phyloP scores from a whole-genome alignment of 2,797 vertebrate genomes.

The Artibeus jamaicensis region DNA sequence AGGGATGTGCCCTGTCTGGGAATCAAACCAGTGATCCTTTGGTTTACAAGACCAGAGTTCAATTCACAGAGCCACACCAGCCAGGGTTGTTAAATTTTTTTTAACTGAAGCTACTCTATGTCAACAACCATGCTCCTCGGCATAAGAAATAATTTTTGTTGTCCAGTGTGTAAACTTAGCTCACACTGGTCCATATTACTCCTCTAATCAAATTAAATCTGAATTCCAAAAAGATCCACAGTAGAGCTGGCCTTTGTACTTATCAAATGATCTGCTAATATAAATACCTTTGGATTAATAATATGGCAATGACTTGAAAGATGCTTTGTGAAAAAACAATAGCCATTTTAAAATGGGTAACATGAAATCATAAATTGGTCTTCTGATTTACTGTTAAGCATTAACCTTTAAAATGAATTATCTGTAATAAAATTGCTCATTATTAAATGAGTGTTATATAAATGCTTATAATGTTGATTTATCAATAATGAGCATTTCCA shows the following conservation, averaged over 20 bases:
- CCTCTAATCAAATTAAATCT: background rate
- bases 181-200: background rate
- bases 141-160: background rate
- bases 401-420: slow-evolving; percentile 23
- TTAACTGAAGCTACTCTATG: background rate
- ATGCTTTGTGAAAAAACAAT: slow-evolving; percentile 11
- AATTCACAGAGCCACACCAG: too few relatives aligned
- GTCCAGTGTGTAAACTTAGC: background rate
- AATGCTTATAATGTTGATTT: background rate
- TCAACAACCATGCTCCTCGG: background rate
- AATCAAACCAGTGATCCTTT: too few relatives aligned
- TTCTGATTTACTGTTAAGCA: background rate
- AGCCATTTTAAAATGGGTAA: background rate
- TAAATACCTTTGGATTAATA: background rate
- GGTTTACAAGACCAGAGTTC: too few relatives aligned
- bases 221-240: background rate
- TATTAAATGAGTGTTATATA: background rate
- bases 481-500: background rate
- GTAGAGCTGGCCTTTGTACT: background rate
- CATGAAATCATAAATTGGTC: background rate
- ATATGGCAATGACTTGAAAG: background rate
- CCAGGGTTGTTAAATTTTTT: background rate
- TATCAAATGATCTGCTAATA: background rate
- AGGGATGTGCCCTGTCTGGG: too few relatives aligned
- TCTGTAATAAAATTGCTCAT: background rate